phyloP scores from a whole-genome alignment of 2,113 vertebrate genomes.

The Loxodonta africana region DNA sequence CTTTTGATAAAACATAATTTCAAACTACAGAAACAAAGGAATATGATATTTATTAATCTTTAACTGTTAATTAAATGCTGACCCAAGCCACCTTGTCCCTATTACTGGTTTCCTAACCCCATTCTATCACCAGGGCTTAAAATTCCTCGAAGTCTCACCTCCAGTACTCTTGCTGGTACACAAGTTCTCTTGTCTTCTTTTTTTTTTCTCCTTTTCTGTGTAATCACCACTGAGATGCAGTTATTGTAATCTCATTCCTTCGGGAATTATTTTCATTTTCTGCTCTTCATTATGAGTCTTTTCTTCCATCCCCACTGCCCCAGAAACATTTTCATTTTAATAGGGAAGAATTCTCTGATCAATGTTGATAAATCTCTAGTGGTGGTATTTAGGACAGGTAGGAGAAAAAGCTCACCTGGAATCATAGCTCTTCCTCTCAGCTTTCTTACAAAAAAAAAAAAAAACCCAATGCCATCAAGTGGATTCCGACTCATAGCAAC shows the following conservation, averaged over 20 bases:
- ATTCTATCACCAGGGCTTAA: neutral
- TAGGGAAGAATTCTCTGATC: neutral
- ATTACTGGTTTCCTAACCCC: neutral
- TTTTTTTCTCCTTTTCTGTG: neutral
- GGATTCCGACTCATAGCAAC: too few species aligned
- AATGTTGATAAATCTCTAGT: neutral
- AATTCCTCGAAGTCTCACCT: neutral
- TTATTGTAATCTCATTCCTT: neutral
- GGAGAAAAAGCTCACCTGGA: neutral
- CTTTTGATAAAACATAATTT: neutral
- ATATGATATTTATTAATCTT: neutral
- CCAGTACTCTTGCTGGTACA: neutral
- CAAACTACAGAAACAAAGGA: neutral
- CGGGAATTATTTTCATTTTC: neutral
- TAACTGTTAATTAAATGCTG: neutral
- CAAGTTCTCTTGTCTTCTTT: neutral
- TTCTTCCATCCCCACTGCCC: neutral
- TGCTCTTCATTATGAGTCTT: neutral
- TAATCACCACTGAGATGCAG: neutral
- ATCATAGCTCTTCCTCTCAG: neutral
- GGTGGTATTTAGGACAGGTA: neutral
- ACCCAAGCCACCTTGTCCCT: neutral
- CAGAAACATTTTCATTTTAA: slow-evolving; percentile 9
- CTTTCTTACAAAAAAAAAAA: too few species aligned
- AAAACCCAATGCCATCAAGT: too few species aligned